phyloP scores from a whole-genome alignment of 2,113 vertebrate species.

The Dipodomys stephensi region DNA sequence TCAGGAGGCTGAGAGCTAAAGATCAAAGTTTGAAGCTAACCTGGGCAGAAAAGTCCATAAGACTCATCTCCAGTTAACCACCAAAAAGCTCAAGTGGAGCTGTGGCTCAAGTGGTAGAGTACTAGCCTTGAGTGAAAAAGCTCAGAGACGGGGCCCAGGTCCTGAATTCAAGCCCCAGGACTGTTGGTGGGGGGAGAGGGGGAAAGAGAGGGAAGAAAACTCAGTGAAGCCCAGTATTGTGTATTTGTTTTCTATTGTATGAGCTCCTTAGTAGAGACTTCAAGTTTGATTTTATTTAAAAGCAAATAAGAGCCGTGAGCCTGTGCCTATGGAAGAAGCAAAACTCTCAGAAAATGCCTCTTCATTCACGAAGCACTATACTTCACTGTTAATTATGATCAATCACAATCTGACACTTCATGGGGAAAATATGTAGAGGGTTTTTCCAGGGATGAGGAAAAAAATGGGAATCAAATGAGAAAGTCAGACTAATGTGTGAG shows the following conservation, averaged over 20 bases:
- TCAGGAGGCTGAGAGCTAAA: too few relatives aligned
- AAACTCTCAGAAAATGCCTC: neutral
- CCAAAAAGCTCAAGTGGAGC: too few relatives aligned
- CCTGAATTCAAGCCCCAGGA: too few relatives aligned
- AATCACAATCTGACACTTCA: neutral
- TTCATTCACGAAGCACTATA: neutral
- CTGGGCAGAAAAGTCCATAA: too few relatives aligned
- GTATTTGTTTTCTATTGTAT: neutral
- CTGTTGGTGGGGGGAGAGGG: too few relatives aligned
- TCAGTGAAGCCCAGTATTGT: neutral
- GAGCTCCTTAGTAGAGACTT: neutral
- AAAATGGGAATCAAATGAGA: slow-evolving; percentile 11
- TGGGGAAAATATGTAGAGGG: neutral
- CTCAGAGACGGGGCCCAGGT: too few relatives aligned
- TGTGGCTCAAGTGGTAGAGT: too few relatives aligned
- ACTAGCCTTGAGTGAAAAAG: too few relatives aligned
- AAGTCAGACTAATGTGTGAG: neutral
- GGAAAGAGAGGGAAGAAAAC: neutral
- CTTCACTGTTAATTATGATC: neutral
- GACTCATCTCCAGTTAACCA: too few relatives aligned
- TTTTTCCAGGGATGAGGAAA: neutral
- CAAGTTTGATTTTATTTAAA: neutral
- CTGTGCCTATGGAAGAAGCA: neutral
- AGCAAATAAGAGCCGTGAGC: neutral
- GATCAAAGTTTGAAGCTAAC: too few relatives aligned